Evolutionary conservation across 2,113 vertebrate genomes (phyloP).

Genomic region (Nothobranchius kuhntae): DNA sequence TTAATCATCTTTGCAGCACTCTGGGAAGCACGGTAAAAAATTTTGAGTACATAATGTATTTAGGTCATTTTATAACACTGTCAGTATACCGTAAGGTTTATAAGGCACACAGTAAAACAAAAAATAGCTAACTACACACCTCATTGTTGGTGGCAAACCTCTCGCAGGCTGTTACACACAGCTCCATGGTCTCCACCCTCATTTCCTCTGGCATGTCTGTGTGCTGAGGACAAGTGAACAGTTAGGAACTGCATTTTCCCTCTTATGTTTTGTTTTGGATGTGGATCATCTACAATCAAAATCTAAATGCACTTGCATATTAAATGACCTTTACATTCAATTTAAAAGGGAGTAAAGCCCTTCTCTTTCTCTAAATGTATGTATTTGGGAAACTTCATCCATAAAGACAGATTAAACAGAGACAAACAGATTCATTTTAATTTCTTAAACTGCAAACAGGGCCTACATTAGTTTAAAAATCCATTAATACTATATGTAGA

Average conservation of each 20-base stretch:
- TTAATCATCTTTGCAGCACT: conserved; percentile 99
- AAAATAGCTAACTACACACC: conserved; percentile 45
- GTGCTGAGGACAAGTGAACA: conserved; percentile 78
- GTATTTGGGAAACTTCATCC: not conserved
- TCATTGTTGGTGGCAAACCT: conserved; percentile 81
- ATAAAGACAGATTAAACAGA: not conserved
- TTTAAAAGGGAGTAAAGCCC: not conserved
- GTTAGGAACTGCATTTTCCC: not conserved
- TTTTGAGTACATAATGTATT: not conserved
- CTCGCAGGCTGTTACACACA: conserved; percentile 87
- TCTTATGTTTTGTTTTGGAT: not conserved
- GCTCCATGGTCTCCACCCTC: conserved; percentile 95
- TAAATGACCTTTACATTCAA: not conserved
- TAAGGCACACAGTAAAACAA: not conserved
- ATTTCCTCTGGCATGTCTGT: conserved; percentile 98
- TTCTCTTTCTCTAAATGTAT: too few species aligned
- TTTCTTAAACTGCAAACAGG: too few species aligned
- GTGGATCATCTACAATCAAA: not conserved
- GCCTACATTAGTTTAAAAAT: too few species aligned
- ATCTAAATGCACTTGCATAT: not conserved
- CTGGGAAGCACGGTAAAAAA: conserved; percentile 59
- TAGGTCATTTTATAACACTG: not conserved
- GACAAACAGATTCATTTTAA: not conserved
- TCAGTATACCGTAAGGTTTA: not conserved
- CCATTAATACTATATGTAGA: too few species aligned